Evolutionary conservation across 2,888 invertebrate genomes (phyloP).

Genomic region (Miltochrista miniata): DNA sequence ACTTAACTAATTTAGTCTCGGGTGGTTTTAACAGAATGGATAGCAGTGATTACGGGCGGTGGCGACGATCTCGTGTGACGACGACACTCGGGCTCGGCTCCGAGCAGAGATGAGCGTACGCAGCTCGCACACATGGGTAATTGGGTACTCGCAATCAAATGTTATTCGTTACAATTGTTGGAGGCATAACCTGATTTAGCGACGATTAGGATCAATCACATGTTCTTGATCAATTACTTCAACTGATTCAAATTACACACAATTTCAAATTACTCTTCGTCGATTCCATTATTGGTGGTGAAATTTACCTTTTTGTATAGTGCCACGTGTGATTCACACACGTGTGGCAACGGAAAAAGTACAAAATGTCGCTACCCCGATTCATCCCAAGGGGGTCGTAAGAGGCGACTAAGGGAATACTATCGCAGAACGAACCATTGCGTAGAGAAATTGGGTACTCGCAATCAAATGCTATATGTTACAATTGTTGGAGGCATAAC

Average conservation of each 20-base stretch:
- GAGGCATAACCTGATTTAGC: slow-evolving; percentile 42
- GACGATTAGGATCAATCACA: slow-evolving; percentile 42
- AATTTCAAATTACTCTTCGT: too few relatives aligned
- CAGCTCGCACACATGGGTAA: slow-evolving; percentile 35
- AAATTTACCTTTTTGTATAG: too few relatives aligned
- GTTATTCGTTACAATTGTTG: slow-evolving; percentile 47
- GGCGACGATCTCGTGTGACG: slow-evolving; percentile 69
- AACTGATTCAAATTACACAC: not conserved
- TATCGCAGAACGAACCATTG: too few relatives aligned
- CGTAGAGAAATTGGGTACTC: too few relatives aligned
- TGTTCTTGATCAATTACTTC: slow-evolving; percentile 19
- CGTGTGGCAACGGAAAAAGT: too few relatives aligned
- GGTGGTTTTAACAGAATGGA: slow-evolving; percentile 85
- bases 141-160: slow-evolving; percentile 45
- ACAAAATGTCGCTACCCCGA: too few relatives aligned
- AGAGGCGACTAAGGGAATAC: too few relatives aligned
- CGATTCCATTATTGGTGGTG: too few relatives aligned
- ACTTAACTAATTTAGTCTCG: slow-evolving; percentile 84
- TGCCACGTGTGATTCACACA: too few relatives aligned
- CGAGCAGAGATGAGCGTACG: slow-evolving; percentile 48
- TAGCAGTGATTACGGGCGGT: slow-evolving; percentile 81
- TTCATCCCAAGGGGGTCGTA: too few relatives aligned
- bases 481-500: slow-evolving; percentile 45
- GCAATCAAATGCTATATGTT: slow-evolving; percentile 52
- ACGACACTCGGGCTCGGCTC: slow-evolving; percentile 32